Base-by-base conservation (phyloP, 2,113 vertebrate species). In the Anseranas semipalmata region DNA sequence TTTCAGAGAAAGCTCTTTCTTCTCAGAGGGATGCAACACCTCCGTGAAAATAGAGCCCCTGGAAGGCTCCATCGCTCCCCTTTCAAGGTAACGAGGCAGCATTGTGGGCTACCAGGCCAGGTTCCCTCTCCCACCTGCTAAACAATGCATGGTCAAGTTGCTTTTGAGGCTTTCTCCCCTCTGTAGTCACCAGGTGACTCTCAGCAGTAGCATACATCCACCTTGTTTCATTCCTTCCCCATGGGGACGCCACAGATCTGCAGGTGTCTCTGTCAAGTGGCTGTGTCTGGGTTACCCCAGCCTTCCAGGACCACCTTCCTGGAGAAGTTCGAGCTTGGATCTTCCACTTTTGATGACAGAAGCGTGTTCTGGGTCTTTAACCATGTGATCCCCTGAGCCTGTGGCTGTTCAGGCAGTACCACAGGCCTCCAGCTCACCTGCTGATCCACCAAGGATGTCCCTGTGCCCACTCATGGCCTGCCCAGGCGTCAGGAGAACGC, bases 51-150 rank as follows among this genome's bases (percentile, higher is more conserved):
- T 99, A 33, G 90, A 97, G 94, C 99, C 99, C 41, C 97, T 98
- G 98, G 86, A 97, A 90, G 99, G 99, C n/a, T 98, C 95, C 8
- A 75, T 99, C 27, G 85, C 96, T 21, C 95, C 99, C 28, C 97
- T 91, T 88, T 97, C 98, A 89, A 99, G 98, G 99, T 99, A 96
- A 94, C 32, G 8, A 27, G n/a, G 10, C 7, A 12, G 33, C n/a
- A 13, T 28, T 12, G 7, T 15, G n/a, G 39, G 28, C 45, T 89
- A 27, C 5, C 22, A 17, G 56, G 46, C 41, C 52, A 28, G 7
- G 2, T 43, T 50, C 16, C 32, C 58, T 76, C 62, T 75, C 74
- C 74, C 10, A 19, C 2, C 0, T 12, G 22, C 50, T n/a, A 76
- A 33, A 39, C 1, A 0, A 25, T 24, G 14, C 41, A 2, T 19